Conservation (phyloP, 2,797 vertebrate genomes). For the Enteromius fasciolatus region DNA sequence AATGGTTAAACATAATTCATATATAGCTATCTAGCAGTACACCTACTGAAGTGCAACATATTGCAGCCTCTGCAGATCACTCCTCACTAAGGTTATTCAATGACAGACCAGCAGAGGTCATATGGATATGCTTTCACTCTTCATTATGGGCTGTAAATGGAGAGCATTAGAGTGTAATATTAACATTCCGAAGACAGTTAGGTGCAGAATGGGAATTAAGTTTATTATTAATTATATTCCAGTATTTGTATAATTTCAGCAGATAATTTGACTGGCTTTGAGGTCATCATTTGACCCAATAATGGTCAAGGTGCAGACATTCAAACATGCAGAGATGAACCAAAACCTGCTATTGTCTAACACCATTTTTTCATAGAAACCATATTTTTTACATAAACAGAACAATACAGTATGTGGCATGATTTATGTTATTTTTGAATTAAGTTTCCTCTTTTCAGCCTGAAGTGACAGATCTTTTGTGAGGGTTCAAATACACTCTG, state of each 20-base stretch:
- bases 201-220: neutral
- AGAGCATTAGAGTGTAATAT: conserved; percentile 1
- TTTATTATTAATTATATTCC: neutral
- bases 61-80: neutral
- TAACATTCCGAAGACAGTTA: neutral
- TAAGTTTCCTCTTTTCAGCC: conserved; percentile 1
- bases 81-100: conserved; percentile 8
- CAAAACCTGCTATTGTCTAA: neutral
- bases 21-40: neutral
- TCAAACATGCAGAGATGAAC: neutral
- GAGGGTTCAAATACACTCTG: neutral
- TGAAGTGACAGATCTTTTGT: neutral
- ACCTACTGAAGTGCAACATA: neutral
- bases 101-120: conserved; percentile 40
- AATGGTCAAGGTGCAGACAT: neutral
- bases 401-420: neutral
- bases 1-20: neutral
- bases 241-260: neutral
- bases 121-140: conserved; percentile 20
- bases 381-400: neutral
- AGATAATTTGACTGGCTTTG: neutral
- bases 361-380: neutral
- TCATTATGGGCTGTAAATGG: neutral
- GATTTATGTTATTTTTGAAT: neutral
- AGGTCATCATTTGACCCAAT: neutral